These are phyloP conservation scores for Acinonyx jubatus DNA, from an alignment of 2,113 vertebrate genomes.

Conservation along the genomic window DNA sequence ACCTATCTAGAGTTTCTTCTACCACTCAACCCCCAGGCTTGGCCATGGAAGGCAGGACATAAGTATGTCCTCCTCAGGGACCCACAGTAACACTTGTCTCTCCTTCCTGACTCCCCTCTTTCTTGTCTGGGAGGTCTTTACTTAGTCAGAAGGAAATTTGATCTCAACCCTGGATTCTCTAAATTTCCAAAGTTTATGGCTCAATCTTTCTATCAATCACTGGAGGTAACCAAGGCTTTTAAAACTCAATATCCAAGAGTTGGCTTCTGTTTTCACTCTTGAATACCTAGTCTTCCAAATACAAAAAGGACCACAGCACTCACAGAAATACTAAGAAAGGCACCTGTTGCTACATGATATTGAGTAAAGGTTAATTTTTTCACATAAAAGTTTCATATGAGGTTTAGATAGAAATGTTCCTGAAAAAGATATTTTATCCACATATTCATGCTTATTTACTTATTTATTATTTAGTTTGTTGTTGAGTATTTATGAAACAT, in stretches of 20 bases:
- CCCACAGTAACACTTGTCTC: neutral
- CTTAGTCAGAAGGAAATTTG: neutral
- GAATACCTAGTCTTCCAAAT: neutral
- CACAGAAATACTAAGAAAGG: neutral
- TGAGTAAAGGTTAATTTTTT: neutral
- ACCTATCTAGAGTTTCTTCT: neutral
- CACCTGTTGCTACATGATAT: neutral
- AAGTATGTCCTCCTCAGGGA: neutral
- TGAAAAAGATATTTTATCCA: neutral
- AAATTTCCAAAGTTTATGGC: neutral
- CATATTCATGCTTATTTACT: neutral
- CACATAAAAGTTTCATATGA: neutral
- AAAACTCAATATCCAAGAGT: conserved; percentile 12
- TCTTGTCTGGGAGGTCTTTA: neutral
- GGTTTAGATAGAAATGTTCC: neutral
- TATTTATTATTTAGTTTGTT: neutral
- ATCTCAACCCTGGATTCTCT: neutral
- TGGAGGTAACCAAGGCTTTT: neutral
- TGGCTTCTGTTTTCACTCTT: neutral
- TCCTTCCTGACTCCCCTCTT: neutral
- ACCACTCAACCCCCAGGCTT: neutral
- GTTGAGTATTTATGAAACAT: neutral
- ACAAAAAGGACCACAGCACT: neutral
- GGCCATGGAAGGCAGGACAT: neutral
- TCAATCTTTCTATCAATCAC: neutral